Base-by-base conservation (phyloP, 2,888 invertebrate species). In the Dinocampus coccinellae region DNA sequence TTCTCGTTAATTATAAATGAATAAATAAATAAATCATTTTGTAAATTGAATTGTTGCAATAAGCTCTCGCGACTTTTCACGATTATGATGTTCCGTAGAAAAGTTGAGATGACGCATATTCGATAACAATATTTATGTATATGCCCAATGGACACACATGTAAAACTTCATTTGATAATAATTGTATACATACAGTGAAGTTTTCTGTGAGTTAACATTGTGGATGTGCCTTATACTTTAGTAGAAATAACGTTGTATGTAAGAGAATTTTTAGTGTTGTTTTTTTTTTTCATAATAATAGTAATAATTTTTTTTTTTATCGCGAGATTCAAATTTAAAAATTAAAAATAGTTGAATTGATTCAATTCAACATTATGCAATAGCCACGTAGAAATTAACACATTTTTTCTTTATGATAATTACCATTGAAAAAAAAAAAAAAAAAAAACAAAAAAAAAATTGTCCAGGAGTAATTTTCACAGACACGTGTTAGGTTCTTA, bases 41-140 rank as follows among this genome's bases (percentile, higher is more conserved):
- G 42, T 52, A 52, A 61, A 52, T 34, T 16, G 13, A 60, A 52
- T 24, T 64, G 71, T 73, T 74, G 73, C 65, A 75, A 77, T 73
- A 63, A 70, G 74, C 77, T 81, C 81, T 78, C 78, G 72, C 34
- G 65, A 52, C 75, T 82, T 82, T 75, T 77, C 61, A 64, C 11
- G 57, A 36, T 47, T 20, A 47, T 16, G 7, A 36, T 22, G 53
- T 61, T 33, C 34, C n/a, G 47, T 33, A 78, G 80, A 83, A 85
- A 84, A 82, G 79, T 76, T 71, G 69, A 63, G 73, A 78, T 78
- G 83, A 80, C 64, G 78, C 70, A 62, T 47, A 53, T 39, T 16
- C 57, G 33, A 57, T 53, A 58, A 57, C 53, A 60, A 22, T 53
- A 65, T 26, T 10, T 53, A 63, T 62, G 24, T 26, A 34, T 24